Evolutionary conservation across 2,113 vertebrate species (phyloP), one percentile per base, ranked within the genome.

Genomic region (Ranitomeya variabilis): DNA sequence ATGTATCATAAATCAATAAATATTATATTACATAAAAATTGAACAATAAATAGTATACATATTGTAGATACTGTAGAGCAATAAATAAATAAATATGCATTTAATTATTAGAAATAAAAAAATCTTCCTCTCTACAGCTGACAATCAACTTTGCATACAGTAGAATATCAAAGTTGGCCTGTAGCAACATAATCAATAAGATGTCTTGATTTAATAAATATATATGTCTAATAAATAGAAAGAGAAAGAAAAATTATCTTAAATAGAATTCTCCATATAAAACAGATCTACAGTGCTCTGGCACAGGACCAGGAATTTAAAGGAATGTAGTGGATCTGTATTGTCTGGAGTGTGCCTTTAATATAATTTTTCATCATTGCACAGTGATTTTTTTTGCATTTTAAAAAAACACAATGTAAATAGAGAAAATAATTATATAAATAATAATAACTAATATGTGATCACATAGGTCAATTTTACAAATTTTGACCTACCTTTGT

Each of bases 41-140:
- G 67, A 82, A 13, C 31, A 66, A 81, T 80, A 67, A 59, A 87
- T 71, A 80, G n/a, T 15, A 26, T 79, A 86, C 74, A 86, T 37
- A 18, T 23, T 18, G 54, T 59, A 74, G 52, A 55, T 86, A 64
- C 64, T 2, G 3, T 2, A 64, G 9, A 62, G 84, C 74, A 86
- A 66, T 78, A 78, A 86, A 87, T 73, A 77, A 64, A 74, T 74
- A 51, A 74, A 45, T 74, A 37, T 73, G 26, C 37, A 74, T 74
- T 45, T 62, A 64, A 78, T 37, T 16, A 7, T 60, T 62, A 62
- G 7, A 62, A 55, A 57, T n/a, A 87, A 21, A 80, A 19, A 80
- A 67, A 19, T 0, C 31, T 55, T 60, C 55, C 45, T 83, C 45
- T 19, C 3, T 62, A 16, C 26, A 45, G 19, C 37, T n/a, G 66